These are phyloP conservation scores for Stichopus horrens DNA, from an alignment of 53 echinoderm and acorn worm genomes.

Conservation along the genomic window DNA sequence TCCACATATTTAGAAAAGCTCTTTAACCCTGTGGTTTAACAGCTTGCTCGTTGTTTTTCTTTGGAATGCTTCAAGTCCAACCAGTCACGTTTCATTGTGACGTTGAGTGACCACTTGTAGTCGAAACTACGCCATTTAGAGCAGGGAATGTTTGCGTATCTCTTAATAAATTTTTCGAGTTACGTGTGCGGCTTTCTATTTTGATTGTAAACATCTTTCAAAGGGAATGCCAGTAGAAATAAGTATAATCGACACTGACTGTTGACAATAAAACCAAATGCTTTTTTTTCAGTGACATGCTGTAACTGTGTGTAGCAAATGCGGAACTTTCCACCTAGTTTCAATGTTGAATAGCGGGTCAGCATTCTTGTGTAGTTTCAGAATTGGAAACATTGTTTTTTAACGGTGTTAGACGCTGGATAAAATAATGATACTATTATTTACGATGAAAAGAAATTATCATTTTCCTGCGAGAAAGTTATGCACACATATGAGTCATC, in stretches of 20 bases:
- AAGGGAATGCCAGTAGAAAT: background rate
- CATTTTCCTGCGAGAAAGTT: too few relatives aligned
- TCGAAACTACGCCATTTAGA: background rate
- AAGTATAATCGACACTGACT: background rate
- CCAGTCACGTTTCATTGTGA: constrained; percentile 2
- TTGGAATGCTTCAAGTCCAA: background rate
- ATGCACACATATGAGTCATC: too few relatives aligned
- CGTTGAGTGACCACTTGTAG: constrained; percentile 2
- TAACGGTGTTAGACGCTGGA: too few relatives aligned
- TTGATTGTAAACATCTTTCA: constrained; percentile 2
- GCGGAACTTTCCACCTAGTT: too few relatives aligned
- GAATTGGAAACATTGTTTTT: too few relatives aligned
- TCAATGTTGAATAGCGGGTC: too few relatives aligned
- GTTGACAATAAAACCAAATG: background rate
- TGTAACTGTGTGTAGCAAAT: background rate
- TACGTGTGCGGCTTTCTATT: constrained; percentile 9
- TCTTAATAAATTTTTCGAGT: background rate
- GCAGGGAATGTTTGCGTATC: background rate
- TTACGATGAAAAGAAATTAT: too few relatives aligned
- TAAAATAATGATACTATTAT: too few relatives aligned
- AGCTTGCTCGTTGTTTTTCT: background rate
- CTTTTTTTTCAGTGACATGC: background rate
- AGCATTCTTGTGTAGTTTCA: too few relatives aligned
- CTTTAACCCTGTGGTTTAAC: background rate
- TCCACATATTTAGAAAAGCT: background rate